Evolutionary conservation across 2,888 invertebrate genomes (phyloP).

Genomic region (Rhyacophila evoluta): DNA sequence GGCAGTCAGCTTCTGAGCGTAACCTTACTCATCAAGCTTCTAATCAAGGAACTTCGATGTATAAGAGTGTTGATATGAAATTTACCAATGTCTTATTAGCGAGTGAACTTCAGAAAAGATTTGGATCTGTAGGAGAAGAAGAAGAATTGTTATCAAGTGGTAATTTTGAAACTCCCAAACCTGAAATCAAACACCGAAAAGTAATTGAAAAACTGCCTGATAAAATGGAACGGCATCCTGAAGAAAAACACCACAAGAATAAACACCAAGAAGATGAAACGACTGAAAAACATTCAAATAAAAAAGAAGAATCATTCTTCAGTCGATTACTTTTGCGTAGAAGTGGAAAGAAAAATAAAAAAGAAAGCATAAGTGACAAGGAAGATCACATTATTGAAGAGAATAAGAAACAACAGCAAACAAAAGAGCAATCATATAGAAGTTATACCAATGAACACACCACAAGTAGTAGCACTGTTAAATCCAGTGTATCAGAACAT

Average conservation of each 20-base stretch:
- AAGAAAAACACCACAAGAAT: constrained; percentile 40
- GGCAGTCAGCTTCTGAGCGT: constrained; percentile 66
- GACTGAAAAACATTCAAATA: constrained; percentile 60
- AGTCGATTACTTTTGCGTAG: constrained; percentile 77
- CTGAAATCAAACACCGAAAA: constrained; percentile 56
- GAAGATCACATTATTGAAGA: constrained; percentile 57
- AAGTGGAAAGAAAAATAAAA: constrained; percentile 79
- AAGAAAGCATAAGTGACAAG: constrained; percentile 66
- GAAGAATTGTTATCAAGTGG: constrained; percentile 56
- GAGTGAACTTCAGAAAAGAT: constrained; percentile 51
- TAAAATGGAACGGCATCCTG: constrained; percentile 32
- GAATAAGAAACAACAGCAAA: constrained; percentile 43
- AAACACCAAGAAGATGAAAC: constrained; percentile 57
- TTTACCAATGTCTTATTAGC: constrained; percentile 38
- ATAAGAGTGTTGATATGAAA: constrained; percentile 45
- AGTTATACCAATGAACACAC: constrained; percentile 39
- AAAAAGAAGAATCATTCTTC: constrained; percentile 74
- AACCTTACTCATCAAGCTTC: constrained; percentile 38
- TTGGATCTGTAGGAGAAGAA: constrained; percentile 54
- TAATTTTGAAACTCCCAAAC: constrained; percentile 59
- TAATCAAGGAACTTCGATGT: constrained; percentile 15
- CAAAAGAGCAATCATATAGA: constrained; percentile 38
- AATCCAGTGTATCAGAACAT: constrained; percentile 56
- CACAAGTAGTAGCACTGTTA: constrained; percentile 51
- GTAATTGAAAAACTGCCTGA: constrained; percentile 40